Base-by-base conservation (phyloP, 1,140 invertebrate genomes). In the Stenopsyche tienmushanensis region DNA sequence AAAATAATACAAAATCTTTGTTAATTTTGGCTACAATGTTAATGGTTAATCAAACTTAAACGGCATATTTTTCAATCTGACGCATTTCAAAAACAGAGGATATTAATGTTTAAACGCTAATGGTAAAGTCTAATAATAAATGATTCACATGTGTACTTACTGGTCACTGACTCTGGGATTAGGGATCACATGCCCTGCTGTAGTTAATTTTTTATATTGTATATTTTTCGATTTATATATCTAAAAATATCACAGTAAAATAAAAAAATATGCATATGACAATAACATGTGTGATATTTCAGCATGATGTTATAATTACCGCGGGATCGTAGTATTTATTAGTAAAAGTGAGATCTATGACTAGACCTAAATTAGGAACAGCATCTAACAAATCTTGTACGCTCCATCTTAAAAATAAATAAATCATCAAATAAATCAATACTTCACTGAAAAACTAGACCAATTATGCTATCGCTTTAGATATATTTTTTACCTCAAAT, bases 301-400 rank as follows among this genome's bases (percentile, higher is more conserved):
- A 50, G 13, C 18, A 50, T 15, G 18, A 18, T 20, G 10, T 54
- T 18, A 34, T 20, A 58, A 47, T 58, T 52, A 69, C 67, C 23
- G 10, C 10, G 9, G 57, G 20, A 59, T 69, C 41, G 53, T 69
- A 69, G 50, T 69, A 69, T 53, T 59, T 65, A 1, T 47, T 69
- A 0, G 67, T 59, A 59, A 29, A 65, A 8, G 67, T 69, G 21
- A 69, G 53, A 54, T 69, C 67, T 5, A 69, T 69, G 1, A 69
- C 58, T 18, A 69, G 29, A 44, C 67, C 67, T 29, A 69, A 47
- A 42, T 65, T 42, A 1, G 67, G 67, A 2, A 69, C 21, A 41
- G 17, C n/a, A 5, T 58, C 9, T 17, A 62, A 9, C n/a, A 66
- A 44, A 18, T 65, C 60, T 10, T 21, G 15, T 34, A 62, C 24